Percentiles rank a stretch among this genome's conserved stretches.
Conservation (phyloP, 2,797 vertebrate species). For the Bradypus variegatus region DNA sequence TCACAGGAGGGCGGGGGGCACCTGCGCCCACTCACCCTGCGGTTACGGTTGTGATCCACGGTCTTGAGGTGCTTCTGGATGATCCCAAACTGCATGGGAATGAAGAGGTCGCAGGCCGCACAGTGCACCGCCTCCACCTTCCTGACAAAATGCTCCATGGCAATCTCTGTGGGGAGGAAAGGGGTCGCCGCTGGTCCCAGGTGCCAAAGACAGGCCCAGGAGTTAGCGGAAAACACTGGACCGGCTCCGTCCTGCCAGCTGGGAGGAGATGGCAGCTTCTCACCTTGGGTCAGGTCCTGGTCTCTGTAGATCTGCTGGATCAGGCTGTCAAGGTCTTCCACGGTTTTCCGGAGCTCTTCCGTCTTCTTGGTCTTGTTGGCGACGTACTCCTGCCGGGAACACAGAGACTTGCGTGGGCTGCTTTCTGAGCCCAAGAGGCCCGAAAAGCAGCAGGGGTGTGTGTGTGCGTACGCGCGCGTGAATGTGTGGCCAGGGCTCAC, state of each 20-base stretch:
- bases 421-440: not conserved
- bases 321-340: slow-evolving; percentile 83
- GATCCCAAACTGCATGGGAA: slow-evolving; percentile 90
- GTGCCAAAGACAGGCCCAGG: not conserved
- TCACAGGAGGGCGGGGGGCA: not conserved
- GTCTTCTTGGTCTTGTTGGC: slow-evolving; percentile 88
- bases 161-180: slow-evolving; percentile 75
- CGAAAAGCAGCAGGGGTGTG: not conserved
- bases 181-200: not conserved
- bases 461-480: no score
- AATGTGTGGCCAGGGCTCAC: slow-evolving; percentile 63
- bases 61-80: slow-evolving; percentile 93
- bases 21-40: slow-evolving; percentile 79
- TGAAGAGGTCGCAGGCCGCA: slow-evolving; percentile 90
- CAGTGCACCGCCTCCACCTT: slow-evolving; percentile 95
- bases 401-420: not conserved
- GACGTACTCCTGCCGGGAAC: slow-evolving; percentile 81
- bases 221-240: not conserved
- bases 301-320: slow-evolving; percentile 91
- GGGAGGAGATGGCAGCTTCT: not conserved
- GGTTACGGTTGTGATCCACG: slow-evolving; percentile 89
- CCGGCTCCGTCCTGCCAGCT: not conserved
- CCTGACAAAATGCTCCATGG: slow-evolving; percentile 93
- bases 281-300: slow-evolving; percentile 90
- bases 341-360: slow-evolving; percentile 79